Evolutionary conservation across 2,797 vertebrate species (phyloP), one percentile per base, ranked within the genome.

Genomic region (Odontamblyopus rebecca): DNA sequence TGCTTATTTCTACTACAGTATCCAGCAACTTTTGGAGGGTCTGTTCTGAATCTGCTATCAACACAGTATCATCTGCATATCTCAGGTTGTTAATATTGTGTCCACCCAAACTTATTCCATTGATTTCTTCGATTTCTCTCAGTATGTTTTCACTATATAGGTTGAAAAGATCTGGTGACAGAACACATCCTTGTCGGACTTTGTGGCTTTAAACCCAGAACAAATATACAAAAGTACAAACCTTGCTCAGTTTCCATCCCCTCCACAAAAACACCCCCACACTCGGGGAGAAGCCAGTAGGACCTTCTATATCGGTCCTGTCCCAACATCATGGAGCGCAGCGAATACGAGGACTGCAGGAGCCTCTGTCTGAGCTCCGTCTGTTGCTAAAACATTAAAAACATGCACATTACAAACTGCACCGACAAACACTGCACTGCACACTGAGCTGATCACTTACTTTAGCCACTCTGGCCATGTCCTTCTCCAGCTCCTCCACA

Each of bases 281-380:
- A 97, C 1, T 96, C 95, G 1, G 97, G 96, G 75, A 99, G 94
- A 74, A 97, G 94, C 97, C 98, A 99, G 89, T 98, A 99, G 6
- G 95, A 92, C n/a, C 97, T 95, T 82, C 92, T 94, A 80, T 96
- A 99, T 18, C 97, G 95, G 85, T 99, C 97, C 80, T 98, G 96
- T 26, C 98, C 98, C 16, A 97, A 95, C 93, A 95, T 94, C 94
- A 96, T 95, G 0, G 96, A 97, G 71, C 96, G 96, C 69, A 98
- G 89, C 1, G 90, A 95, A 78, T 96, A 94, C 0, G 97, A 98
- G 0, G 95, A 94, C 70, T 97, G 96, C 75, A 98, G 96, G 35
- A 99, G 88, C 84, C 97, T 98, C 85, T 93, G 95, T 68, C 96
- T 93, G 85, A 97, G 95, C 78, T 96, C 96, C 91, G 91, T 95